Conservation (phyloP, 1,140 invertebrate genomes). For the Harpegnathos saltator region DNA sequence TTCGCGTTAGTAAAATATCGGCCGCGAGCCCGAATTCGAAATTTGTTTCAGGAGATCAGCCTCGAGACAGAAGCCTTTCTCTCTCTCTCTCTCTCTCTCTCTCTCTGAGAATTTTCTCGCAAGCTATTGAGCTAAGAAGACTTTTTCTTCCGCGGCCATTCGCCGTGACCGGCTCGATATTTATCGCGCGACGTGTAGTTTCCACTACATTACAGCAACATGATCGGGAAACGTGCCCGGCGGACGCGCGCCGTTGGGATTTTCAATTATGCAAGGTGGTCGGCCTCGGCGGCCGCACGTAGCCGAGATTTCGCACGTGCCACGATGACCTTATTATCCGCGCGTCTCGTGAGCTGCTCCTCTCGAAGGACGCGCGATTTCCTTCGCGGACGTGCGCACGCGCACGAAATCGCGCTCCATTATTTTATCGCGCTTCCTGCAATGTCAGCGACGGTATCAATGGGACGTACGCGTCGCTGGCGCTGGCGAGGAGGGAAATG, state of each 20-base stretch:
- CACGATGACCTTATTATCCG: slow-evolving; percentile 38
- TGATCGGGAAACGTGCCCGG: slow-evolving; percentile 39
- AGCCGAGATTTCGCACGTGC: slow-evolving; percentile 53
- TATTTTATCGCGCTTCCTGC: slow-evolving; percentile 1
- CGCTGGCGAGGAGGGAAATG: too few relatives aligned
- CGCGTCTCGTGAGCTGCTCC: not conserved
- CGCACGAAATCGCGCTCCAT: slow-evolving; percentile 1
- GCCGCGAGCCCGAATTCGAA: not conserved
- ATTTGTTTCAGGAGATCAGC: not conserved
- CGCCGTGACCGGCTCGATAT: slow-evolving; percentile 62
- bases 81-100: too few relatives aligned
- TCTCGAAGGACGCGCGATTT: slow-evolving; percentile 16
- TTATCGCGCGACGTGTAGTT: slow-evolving; percentile 59
- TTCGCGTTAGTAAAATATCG: not conserved
- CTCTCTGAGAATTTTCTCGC: not conserved
- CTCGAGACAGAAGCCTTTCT: too few relatives aligned
- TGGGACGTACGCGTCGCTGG: not conserved
- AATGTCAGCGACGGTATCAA: not conserved
- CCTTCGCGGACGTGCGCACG: too few relatives aligned
- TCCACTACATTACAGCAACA: slow-evolving; percentile 26
- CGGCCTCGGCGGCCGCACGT: slow-evolving; percentile 28
- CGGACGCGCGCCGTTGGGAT: slow-evolving; percentile 1
- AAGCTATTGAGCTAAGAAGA: slow-evolving; percentile 30
- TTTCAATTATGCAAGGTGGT: slow-evolving; percentile 64
- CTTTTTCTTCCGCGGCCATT: not conserved